phyloP scores from a whole-genome alignment of 2,113 vertebrate species.

The Sturnira hondurensis region DNA sequence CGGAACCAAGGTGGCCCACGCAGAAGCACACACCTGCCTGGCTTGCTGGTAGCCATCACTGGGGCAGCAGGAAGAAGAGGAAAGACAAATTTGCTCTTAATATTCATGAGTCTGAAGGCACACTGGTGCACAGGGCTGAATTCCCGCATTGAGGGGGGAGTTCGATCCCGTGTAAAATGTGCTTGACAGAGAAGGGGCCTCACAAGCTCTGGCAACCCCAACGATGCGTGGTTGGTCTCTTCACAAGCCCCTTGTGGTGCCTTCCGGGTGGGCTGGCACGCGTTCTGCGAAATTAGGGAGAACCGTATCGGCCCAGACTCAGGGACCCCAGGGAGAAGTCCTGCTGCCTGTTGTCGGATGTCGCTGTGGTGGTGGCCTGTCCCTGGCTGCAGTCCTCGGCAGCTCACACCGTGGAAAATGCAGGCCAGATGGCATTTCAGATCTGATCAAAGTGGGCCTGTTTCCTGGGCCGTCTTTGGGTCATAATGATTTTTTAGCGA shows the following conservation, averaged over 20 bases:
- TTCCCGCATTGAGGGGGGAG: conserved; percentile 45
- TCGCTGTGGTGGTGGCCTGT: not conserved
- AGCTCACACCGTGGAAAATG: not conserved
- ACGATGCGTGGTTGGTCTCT: conserved; percentile 60
- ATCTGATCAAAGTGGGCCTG: not conserved
- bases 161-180: conserved; percentile 61
- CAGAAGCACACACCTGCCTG: conserved; percentile 56
- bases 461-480: not conserved
- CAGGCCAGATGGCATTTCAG: not conserved
- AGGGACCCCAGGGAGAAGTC: not conserved
- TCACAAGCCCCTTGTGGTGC: conserved; percentile 64
- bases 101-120: not conserved
- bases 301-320: not conserved
- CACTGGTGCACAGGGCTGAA: not conserved
- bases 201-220: conserved; percentile 53
- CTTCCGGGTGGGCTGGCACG: conserved; percentile 26
- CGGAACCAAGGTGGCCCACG: not conserved
- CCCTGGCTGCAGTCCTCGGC: not conserved
- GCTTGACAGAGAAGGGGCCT: conserved; percentile 53
- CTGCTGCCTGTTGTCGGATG: not conserved
- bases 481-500: not conserved
- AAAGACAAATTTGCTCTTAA: conserved; percentile 14
- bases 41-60: not conserved
- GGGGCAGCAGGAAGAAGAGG: conserved; percentile 8
- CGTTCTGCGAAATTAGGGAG: not conserved